A percentile compares a stretch with the other conserved stretches of the same genome.
These are phyloP conservation scores for Pelodytes ibericus DNA, from an alignment of 2,797 vertebrate species.

Conservation along the genomic window DNA sequence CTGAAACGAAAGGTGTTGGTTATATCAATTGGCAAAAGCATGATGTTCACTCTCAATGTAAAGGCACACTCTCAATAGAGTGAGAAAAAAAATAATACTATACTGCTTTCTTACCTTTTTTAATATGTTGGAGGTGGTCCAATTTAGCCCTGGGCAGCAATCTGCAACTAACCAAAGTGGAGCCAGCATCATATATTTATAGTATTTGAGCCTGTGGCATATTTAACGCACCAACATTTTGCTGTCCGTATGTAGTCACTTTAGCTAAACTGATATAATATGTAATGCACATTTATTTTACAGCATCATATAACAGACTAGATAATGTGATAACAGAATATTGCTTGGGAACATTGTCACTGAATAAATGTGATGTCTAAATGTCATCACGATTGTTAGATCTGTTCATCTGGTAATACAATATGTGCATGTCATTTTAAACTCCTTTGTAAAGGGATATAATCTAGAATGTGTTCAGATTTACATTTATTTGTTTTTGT, in stretches of 20 bases:
- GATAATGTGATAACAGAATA: slow-evolving; percentile 27
- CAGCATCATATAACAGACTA: not conserved
- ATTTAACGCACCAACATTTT: slow-evolving; percentile 22
- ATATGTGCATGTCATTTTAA: slow-evolving; percentile 8
- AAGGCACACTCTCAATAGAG: too few species aligned
- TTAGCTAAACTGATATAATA: slow-evolving; percentile 15
- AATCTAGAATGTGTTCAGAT: not conserved
- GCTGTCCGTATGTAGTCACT: slow-evolving; percentile 3
- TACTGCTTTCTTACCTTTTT: too few species aligned
- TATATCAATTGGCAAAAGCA: too few species aligned
- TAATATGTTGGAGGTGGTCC: too few species aligned
- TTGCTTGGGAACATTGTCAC: slow-evolving; percentile 1
- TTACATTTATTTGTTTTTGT: not conserved
- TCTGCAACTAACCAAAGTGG: too few species aligned
- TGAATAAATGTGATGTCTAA: slow-evolving; percentile 29
- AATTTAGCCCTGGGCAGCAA: too few species aligned
- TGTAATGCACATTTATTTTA: slow-evolving; percentile 11
- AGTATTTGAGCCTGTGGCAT: too few species aligned
- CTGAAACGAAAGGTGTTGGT: too few species aligned
- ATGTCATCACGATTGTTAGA: slow-evolving; percentile 19
- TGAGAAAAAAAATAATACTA: too few species aligned
- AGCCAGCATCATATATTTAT: too few species aligned
- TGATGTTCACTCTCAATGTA: too few species aligned
- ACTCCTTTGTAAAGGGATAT: not conserved
- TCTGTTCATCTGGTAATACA: not conserved